Evolutionary conservation across 2,888 invertebrate species (phyloP).

Genomic region (Ornithoptera priamus): DNA sequence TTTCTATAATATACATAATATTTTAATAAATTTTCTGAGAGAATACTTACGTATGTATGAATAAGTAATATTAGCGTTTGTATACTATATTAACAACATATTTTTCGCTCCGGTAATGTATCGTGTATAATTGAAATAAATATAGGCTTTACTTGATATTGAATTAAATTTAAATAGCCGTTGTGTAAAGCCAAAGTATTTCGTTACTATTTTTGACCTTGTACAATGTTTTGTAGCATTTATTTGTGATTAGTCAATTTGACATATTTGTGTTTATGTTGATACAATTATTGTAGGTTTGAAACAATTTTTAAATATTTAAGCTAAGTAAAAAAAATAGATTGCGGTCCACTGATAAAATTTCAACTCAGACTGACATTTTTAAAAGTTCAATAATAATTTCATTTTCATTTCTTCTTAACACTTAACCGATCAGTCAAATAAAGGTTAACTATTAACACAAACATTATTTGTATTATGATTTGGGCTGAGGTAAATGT

Average conservation of each 20-base stretch:
- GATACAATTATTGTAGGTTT: background rate
- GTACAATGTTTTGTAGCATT: slow-evolving; percentile 9
- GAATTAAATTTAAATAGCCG: background rate
- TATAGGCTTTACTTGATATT: background rate
- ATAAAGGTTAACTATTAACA: too few species aligned
- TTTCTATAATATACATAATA: slow-evolving; percentile 14
- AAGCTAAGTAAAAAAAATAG: background rate
- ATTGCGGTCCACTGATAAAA: background rate
- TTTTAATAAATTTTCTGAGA: slow-evolving; percentile 8
- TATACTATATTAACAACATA: background rate
- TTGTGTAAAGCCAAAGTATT: slow-evolving; percentile 6
- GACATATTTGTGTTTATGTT: background rate
- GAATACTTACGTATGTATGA: slow-evolving; percentile 15
- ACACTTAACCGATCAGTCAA: too few species aligned
- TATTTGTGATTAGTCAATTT: background rate
- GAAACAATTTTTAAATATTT: background rate
- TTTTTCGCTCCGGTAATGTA: slow-evolving; percentile 6
- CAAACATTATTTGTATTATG: too few species aligned
- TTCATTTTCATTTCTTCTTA: too few species aligned
- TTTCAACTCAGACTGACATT: slow-evolving; percentile 1
- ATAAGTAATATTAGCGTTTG: slow-evolving; percentile 11
- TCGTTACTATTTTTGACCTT: slow-evolving; percentile 8
- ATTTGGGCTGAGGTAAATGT: too few species aligned
- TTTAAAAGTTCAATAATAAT: background rate
- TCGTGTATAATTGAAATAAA: background rate